Evolutionary conservation across 2,888 invertebrate species (phyloP).

Genomic region (Scotopteryx bipunctaria): DNA sequence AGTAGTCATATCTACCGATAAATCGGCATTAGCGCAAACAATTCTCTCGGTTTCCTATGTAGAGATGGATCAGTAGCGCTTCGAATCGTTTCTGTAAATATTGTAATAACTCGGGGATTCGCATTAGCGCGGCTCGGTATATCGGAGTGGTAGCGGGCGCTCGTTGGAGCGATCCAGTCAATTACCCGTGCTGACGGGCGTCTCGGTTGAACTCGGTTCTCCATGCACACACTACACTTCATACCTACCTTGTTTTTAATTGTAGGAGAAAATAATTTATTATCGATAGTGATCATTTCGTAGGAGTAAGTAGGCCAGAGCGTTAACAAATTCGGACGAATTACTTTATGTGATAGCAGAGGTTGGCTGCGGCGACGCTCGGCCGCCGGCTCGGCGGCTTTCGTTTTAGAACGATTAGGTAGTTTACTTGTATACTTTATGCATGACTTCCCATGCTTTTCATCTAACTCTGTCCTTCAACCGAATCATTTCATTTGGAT

Average conservation of each 20-base stretch:
- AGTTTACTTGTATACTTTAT: slow-evolving; percentile 40
- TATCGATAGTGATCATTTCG: slow-evolving; percentile 81
- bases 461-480: slow-evolving; percentile 41
- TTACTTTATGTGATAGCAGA: slow-evolving; percentile 77
- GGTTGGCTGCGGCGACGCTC: slow-evolving; percentile 54
- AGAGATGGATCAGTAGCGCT: slow-evolving; percentile 80
- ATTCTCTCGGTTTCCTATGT: slow-evolving; percentile 78
- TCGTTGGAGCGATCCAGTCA: slow-evolving; percentile 72
- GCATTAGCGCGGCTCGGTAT: slow-evolving; percentile 69
- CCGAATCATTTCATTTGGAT: slow-evolving; percentile 43
- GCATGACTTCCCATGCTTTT: slow-evolving; percentile 60
- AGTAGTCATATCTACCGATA: slow-evolving; percentile 75
- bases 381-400: slow-evolving; percentile 57
- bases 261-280: slow-evolving; percentile 81
- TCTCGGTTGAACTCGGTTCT: slow-evolving; percentile 49
- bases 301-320: slow-evolving; percentile 81
- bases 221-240: slow-evolving; percentile 72
- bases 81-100: slow-evolving; percentile 80
- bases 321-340: slow-evolving; percentile 81
- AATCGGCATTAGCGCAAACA: slow-evolving; percentile 70
- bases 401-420: slow-evolving; percentile 45
- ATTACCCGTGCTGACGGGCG: slow-evolving; percentile 70
- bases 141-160: slow-evolving; percentile 57
- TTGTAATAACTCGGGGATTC: slow-evolving; percentile 70
- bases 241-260: slow-evolving; percentile 77